A percentile compares a stretch with the other conserved stretches of the same genome.
These are phyloP conservation scores for Zaprionus africanus DNA, from an alignment of 1,140 invertebrate genomes.

Conservation along the genomic window DNA sequence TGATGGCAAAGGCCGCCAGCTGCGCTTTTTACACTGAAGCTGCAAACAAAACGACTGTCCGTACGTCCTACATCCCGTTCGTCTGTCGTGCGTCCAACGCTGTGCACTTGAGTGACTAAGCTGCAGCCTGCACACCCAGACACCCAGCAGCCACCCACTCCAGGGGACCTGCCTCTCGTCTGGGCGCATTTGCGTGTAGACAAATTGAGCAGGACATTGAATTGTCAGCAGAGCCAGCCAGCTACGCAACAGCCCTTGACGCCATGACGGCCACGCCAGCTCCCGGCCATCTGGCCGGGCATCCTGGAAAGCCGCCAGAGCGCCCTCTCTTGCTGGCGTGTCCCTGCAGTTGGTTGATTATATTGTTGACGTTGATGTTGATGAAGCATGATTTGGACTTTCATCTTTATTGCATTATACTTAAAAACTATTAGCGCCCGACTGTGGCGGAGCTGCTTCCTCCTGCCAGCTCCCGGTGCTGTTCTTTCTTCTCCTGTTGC, in stretches of 20 bases:
- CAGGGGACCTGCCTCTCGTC: not conserved
- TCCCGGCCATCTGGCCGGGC: not conserved
- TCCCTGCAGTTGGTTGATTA: constrained; percentile 67
- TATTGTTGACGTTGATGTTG: constrained; percentile 83
- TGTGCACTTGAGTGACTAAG: constrained; percentile 80
- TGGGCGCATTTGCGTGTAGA: constrained; percentile 67
- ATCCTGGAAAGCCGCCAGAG: not conserved
- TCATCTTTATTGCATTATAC: constrained; percentile 83
- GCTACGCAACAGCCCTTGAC: constrained; percentile 71
- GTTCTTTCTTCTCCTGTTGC: not conserved
- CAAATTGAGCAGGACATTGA: constrained; percentile 82
- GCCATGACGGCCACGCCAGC: constrained; percentile 32
- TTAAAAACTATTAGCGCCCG: constrained; percentile 80
- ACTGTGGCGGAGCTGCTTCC: constrained; percentile 5
- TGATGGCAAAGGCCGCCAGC: constrained; percentile 60
- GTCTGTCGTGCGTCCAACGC: constrained; percentile 44
- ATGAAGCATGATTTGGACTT: constrained; percentile 83
- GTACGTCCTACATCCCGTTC: not conserved
- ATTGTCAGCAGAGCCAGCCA: constrained; percentile 65
- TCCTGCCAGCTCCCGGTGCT: not conserved
- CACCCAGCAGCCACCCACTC: constrained; percentile 24
- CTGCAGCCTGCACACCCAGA: constrained; percentile 44
- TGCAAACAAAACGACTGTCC: constrained; percentile 57
- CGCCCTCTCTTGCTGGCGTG: constrained; percentile 6
- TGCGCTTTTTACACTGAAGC: constrained; percentile 69